Evolutionary conservation across 2,888 invertebrate genomes (phyloP).

Genomic region (Meta bourneti): DNA sequence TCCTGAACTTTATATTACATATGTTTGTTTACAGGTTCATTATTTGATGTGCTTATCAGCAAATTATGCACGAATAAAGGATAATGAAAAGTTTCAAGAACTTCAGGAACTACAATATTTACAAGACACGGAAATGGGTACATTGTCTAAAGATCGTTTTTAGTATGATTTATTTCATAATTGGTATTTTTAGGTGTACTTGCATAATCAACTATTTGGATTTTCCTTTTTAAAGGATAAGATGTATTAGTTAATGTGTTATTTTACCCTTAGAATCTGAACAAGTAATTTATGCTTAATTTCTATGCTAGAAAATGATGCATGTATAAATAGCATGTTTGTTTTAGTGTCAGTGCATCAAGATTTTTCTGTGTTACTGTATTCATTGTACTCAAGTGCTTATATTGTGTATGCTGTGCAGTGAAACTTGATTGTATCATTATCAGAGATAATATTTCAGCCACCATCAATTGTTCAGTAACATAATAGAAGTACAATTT

Average conservation of each 20-base stretch:
- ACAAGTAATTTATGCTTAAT: no score
- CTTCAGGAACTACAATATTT: slow-evolving; percentile 93
- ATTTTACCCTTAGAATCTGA: neutral
- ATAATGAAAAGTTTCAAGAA: slow-evolving; percentile 96
- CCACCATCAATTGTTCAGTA: neutral
- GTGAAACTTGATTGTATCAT: neutral
- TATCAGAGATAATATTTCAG: neutral
- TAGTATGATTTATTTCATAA: neutral
- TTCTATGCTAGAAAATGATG: no score
- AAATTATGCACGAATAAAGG: slow-evolving; percentile 96
- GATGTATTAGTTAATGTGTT: neutral
- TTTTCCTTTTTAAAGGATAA: neutral
- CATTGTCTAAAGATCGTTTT: slow-evolving; percentile 68
- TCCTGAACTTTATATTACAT: neutral
- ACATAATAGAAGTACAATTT: neutral
- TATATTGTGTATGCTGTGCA: neutral
- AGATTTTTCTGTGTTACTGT: neutral
- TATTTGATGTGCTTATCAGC: slow-evolving; percentile 96
- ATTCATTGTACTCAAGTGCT: neutral
- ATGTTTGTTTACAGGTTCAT: slow-evolving; percentile 83
- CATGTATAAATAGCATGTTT: neutral
- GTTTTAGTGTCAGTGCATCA: neutral
- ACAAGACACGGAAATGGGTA: slow-evolving; percentile 83
- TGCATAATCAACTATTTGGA: neutral
- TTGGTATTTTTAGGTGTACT: slow-evolving; percentile 3